These are phyloP conservation scores for Amphiduros pacificus DNA, from an alignment of 2,888 invertebrate genomes.

Conservation along the genomic window DNA sequence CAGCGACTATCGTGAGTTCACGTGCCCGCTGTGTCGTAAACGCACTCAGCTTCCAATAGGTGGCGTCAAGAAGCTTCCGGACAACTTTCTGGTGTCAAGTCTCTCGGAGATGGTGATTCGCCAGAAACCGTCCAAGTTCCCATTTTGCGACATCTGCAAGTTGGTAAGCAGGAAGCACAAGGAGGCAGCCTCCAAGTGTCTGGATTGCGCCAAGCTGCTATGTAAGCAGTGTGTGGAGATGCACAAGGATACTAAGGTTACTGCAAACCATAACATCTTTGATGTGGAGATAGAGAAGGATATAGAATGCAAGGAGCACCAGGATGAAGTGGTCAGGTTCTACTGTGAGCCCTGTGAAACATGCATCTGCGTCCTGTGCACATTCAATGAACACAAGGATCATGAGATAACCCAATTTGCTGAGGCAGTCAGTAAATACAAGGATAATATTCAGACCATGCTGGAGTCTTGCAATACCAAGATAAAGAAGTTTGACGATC, in stretches of 20 bases:
- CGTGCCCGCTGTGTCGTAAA: conserved; percentile 60
- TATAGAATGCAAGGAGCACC: conserved; percentile 59
- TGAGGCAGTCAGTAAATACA: conserved; percentile 57
- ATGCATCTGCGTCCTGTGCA: conserved; percentile 60
- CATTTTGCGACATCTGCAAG: conserved; percentile 60
- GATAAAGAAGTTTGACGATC: conserved; percentile 50
- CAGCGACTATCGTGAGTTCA: conserved; percentile 59
- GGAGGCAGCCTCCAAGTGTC: conserved; percentile 59
- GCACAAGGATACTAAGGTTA: conserved; percentile 58
- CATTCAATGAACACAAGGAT: conserved; percentile 55
- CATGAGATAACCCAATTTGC: conserved; percentile 41
- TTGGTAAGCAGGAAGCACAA: conserved; percentile 53
- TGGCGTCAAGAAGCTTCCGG: conserved; percentile 60
- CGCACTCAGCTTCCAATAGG: conserved; percentile 59
- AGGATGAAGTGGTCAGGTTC: conserved; percentile 58
- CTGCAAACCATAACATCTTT: conserved; percentile 58
- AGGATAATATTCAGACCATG: conserved; percentile 53
- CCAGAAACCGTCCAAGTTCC: conserved; percentile 56
- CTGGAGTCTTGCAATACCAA: conserved; percentile 52
- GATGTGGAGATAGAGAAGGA: conserved; percentile 60
- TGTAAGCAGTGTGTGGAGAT: conserved; percentile 57
- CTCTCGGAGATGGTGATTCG: conserved; percentile 55
- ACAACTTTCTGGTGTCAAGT: conserved; percentile 60
- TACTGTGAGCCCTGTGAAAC: conserved; percentile 60
- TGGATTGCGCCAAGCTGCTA: conserved; percentile 60